These are phyloP conservation scores for Lycopodina hypogea DNA, from an alignment of 37 sponge, comb jelly and placozoan species.

Conservation along the genomic window DNA sequence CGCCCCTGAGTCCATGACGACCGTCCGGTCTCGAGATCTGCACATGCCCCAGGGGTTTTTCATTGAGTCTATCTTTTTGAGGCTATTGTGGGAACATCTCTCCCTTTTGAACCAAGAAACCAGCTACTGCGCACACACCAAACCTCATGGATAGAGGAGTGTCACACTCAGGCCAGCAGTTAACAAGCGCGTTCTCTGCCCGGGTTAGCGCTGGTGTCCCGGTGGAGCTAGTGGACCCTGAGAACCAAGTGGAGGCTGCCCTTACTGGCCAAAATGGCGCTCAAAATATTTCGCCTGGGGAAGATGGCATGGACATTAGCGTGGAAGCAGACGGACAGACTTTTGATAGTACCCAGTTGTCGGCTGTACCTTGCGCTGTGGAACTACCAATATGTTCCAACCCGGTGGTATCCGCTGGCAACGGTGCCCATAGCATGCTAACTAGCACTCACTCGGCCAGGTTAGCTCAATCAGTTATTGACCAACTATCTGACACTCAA, in stretches of 20 bases:
- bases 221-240: slow-evolving; percentile 55
- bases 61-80: slow-evolving; percentile 25
- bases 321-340: slow-evolving; percentile 17
- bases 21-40: slow-evolving; percentile 25
- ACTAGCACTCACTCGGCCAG: neutral
- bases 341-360: slow-evolving; percentile 30
- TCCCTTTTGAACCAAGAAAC: neutral
- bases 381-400: neutral
- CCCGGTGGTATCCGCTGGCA: neutral
- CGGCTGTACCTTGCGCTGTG: slow-evolving; percentile 1
- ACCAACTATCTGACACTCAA: slow-evolving; percentile 20
- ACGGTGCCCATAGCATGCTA: neutral
- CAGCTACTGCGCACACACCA: slow-evolving; percentile 51
- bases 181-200: slow-evolving; percentile 35
- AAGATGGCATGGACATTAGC: slow-evolving; percentile 52
- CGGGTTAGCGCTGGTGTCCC: slow-evolving; percentile 45
- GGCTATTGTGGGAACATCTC: neutral
- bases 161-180: slow-evolving; percentile 12
- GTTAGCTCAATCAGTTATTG: slow-evolving; percentile 17
- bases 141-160: slow-evolving; percentile 42
- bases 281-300: slow-evolving; percentile 28
- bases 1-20: too few species aligned
- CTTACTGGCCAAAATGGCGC: slow-evolving; percentile 21
- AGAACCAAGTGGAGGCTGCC: slow-evolving; percentile 14
- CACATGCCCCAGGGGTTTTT: slow-evolving; percentile 55